phyloP scores from a whole-genome alignment of 2,888 invertebrate species.

The Lordiphosa fenestrarum region DNA sequence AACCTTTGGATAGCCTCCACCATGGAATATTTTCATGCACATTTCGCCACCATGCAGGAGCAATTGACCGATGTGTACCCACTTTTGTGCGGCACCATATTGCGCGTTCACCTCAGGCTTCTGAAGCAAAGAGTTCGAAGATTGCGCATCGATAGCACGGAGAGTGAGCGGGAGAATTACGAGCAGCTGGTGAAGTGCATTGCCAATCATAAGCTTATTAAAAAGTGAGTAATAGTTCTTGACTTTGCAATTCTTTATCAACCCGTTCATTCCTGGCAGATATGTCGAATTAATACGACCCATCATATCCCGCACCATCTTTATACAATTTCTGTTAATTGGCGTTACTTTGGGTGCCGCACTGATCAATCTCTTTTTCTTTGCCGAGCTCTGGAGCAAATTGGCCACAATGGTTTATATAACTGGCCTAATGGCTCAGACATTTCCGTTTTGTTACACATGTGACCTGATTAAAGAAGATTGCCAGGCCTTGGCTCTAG shows the following conservation, averaged over 20 bases:
- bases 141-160: constrained; percentile 9
- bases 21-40: constrained; percentile 22
- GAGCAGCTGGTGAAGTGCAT: constrained; percentile 20
- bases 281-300: constrained; percentile 30
- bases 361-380: constrained; percentile 43
- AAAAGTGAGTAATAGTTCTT: constrained; percentile 5
- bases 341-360: constrained; percentile 40
- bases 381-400: constrained; percentile 28
- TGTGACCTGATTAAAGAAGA: constrained; percentile 39
- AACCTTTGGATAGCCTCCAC: constrained; percentile 21
- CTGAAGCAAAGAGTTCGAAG: constrained; percentile 6
- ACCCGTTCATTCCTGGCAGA: constrained; percentile 8
- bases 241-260: no score
- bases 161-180: background rate
- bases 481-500: constrained; percentile 13
- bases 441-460: constrained; percentile 48
- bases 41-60: constrained; percentile 5
- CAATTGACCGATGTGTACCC: constrained; percentile 33
- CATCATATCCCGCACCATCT: constrained; percentile 34
- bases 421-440: constrained; percentile 23
- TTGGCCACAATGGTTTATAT: constrained; percentile 25
- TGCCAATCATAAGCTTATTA: constrained; percentile 25
- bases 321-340: constrained; percentile 43
- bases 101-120: constrained; percentile 14
- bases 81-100: constrained; percentile 5